Base-by-base conservation (phyloP, 2,113 vertebrate species). In the Trogon melanurus region DNA sequence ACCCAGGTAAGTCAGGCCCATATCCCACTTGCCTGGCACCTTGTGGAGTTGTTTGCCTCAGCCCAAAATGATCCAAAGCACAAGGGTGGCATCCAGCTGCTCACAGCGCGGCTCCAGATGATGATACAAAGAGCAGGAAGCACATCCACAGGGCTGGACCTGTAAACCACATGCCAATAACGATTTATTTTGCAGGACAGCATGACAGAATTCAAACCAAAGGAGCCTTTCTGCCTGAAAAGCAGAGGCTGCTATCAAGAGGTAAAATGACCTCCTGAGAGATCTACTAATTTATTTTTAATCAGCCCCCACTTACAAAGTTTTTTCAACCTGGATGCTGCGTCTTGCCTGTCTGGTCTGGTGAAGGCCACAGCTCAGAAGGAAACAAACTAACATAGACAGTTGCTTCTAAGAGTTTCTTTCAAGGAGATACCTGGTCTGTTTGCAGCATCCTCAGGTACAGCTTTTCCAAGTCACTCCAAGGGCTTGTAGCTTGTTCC, bases 71-170 rank as follows among this genome's bases (percentile, higher is more conserved):
- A 57, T 69, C 38, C 67, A 62, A 32, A 78, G 67, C 30, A 29
- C 0, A 0, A 58, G 25, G 50, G 29, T 38, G 3, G 50, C 78
- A 79, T 23, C n/a, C 19, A 0, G 0, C 66, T 50, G 72, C 64
- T 94, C 41, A 1, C 54, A 58, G 91, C 74, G 38, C 30, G 32
- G 47, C 25, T 79, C 74, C 81, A 80, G 65, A 32, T 51, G 70
- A 36, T 47, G 54, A 50, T 47, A 38, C 34, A 57, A 65, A 79
- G 45, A 54, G 71, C 79, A 66, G 72, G 56, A 88, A 85, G 75
- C 51, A 34, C 58, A 34, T 76, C 58, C 21, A 0, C 25, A 48
- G 36, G 38, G 36, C 62, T 73, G 66, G 76, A 79, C 84, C 73
- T 85, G 85, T 82, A 83, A 90, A 79, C 51, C 74, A 66, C 73